A percentile compares a stretch with the other conserved stretches of the same genome.
phyloP scores from a whole-genome alignment of 92 coral and sea anemone species.

The Montipora capitata region DNA sequence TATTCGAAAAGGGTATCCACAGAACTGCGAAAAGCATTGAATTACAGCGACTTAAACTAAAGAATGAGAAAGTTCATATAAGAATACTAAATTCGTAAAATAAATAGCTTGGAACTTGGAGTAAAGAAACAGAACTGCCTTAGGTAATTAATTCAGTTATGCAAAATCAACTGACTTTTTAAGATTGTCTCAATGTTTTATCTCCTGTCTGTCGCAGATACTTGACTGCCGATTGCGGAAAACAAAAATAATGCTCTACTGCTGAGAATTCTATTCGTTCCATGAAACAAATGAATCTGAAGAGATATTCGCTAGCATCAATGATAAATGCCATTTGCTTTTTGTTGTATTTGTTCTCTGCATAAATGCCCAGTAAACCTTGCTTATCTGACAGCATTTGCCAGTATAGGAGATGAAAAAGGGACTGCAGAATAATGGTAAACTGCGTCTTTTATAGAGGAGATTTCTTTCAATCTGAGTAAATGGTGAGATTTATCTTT shows the following conservation, averaged over 20 bases:
- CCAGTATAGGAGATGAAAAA: not conserved
- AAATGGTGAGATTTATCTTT: too few species aligned
- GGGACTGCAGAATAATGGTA: not conserved
- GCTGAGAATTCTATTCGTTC: not conserved
- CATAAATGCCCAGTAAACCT: not conserved
- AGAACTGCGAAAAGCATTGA: too few species aligned
- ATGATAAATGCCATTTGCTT: not conserved
- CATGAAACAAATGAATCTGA: not conserved
- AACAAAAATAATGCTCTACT: not conserved
- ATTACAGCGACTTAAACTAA: not conserved
- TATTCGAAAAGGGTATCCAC: too few species aligned
- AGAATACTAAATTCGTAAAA: too few species aligned
- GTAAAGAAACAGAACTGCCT: not conserved
- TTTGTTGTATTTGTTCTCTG: not conserved
- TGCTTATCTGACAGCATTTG: not conserved
- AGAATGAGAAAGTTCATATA: not conserved
- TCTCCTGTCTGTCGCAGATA: not conserved
- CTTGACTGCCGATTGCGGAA: not conserved
- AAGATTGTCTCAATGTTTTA: not conserved
- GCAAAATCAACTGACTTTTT: not conserved
- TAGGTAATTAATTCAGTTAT: too few species aligned
- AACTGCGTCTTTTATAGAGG: too few species aligned
- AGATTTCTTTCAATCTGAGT: too few species aligned
- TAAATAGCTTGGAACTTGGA: not conserved
- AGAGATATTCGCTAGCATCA: not conserved